A percentile compares a stretch with the other conserved stretches of the same genome.
phyloP scores from a whole-genome alignment of 2,113 vertebrate species.

The Phalacrocorax pelagicus region DNA sequence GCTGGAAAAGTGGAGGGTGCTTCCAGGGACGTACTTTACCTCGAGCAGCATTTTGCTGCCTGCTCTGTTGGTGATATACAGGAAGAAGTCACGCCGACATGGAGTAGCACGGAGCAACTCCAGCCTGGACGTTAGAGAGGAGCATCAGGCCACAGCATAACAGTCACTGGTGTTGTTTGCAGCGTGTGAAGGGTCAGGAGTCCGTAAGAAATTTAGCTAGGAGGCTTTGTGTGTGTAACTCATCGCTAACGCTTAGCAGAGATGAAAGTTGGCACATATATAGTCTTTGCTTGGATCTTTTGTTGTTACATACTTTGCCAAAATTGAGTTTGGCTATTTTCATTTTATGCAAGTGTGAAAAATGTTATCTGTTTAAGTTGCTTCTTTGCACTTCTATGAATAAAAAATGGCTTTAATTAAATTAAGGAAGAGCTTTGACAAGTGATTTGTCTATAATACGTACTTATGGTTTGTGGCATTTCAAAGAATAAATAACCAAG shows the following conservation, averaged over 20 bases:
- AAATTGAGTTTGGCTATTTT: constrained; percentile 70
- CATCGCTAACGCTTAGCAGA: not conserved
- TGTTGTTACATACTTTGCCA: constrained; percentile 64
- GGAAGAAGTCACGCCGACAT: fast-evolving
- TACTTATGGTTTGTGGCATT: constrained; percentile 74
- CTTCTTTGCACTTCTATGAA: constrained; percentile 70
- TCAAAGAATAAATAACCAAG: constrained; percentile 70
- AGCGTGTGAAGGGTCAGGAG: not conserved
- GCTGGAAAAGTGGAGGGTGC: fast-evolving
- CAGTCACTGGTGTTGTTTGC: not conserved
- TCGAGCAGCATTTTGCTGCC: fast-evolving
- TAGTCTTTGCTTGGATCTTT: constrained; percentile 54
- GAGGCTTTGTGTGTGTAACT: not conserved
- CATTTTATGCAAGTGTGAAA: constrained; percentile 67
- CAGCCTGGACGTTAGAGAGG: not conserved
- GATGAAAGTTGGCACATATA: constrained; percentile 58
- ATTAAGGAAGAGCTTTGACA: constrained; percentile 67
- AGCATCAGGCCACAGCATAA: not conserved
- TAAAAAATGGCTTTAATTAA: constrained; percentile 72
- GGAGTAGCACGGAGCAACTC: not conserved
- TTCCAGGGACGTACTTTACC: too few species aligned
- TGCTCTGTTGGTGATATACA: too few species aligned
- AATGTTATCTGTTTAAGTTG: constrained; percentile 75
- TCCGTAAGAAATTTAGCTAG: not conserved
- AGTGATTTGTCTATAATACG: constrained; percentile 72